Base-by-base conservation (phyloP, 2,888 invertebrate genomes). In the Orthosia gothica region DNA sequence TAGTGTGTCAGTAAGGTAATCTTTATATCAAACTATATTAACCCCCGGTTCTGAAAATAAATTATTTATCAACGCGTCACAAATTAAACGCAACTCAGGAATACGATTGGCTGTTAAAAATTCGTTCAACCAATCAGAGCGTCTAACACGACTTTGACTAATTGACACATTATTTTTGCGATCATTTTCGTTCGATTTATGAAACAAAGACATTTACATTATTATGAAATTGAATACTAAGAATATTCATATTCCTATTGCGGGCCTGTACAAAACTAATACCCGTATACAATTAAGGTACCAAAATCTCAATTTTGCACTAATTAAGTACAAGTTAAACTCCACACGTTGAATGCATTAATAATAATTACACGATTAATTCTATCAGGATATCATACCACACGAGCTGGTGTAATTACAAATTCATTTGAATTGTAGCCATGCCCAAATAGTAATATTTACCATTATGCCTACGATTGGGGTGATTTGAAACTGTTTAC, bases 281-380 rank as follows among this genome's bases (percentile, higher is more conserved):
- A 67, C 0, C 57, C 54, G 70, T 75, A 61, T 72, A 63, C 66
- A n/a, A n/a, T n/a, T n/a, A n/a, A n/a, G n/a, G n/a, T n/a, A 7
- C 16, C 0, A 32, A 15, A 18, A 68, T 58, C 26, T 50, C 50
- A 66, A 59, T 64, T 74, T n/a, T 20, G 32, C 52, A 61, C 66
- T 47, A 72, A 71, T 70, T 66, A 78, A 77, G 74, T 63, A 81
- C 74, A 76, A 71, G 67, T 73, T 70, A 61, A 57, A 66, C 52
- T 54, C 64, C 66, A 59, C 74, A 63, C 61, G 66, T 55, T 76
- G 77, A 55, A 82, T 76, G 71, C 76, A 85, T 82, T 76, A 79
- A 85, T 82, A 85, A 74, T 76, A 77, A 77, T 86, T 74, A 77
- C 64, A 70, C 64, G 52, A 80, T 83, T 71, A 75, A 76, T 49